Base-by-base conservation (phyloP, 2,797 vertebrate genomes). In the Pangasius larnaudii region DNA sequence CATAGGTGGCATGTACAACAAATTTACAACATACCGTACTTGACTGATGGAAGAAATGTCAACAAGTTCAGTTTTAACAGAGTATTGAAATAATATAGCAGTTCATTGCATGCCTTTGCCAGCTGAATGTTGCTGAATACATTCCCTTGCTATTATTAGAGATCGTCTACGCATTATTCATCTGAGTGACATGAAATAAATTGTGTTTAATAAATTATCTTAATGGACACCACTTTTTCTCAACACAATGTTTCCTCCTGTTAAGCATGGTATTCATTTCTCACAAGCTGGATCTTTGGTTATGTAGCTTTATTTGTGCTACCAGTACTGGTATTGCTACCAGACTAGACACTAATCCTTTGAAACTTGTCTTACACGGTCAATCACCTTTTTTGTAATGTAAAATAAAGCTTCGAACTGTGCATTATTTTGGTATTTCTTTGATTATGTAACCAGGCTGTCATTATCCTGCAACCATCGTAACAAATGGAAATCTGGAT, bases 221-320 rank as follows among this genome's bases (percentile, higher is more conserved):
- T 97, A 96, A 96, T 97, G 95, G 95, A 96, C 95, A 95, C 95
- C 85, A 93, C 96, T 96, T 95, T 95, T 95, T 95, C 94, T 95
- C 94, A 96, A 94, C 82, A 0, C 92, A 67, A 92, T 94, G 95
- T 92, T 96, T 97, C 96, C 96, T 96, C 91, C 0, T 2, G 93
- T 97, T 96, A 96, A 94, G 94, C 89, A 94, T 95, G 95, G 93
- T 95, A 96, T 96, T 96, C 95, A 94, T 95, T 96, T 95, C 94
- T 93, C 67, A 89, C 88, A 86, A 61, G 69, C 53, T 49, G 61
- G 51, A 82, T 85, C 67, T 82, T 74, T 83, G 61, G 61, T 83
- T 74, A 75, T 80, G 19, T 81, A n/a, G 53, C 27, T 82, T 78
- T 46, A 42, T 77, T 82, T 65, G n/a, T 58, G 19, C 22, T 49